These are phyloP conservation scores for Hydriomena furcata DNA, from an alignment of 2,888 invertebrate species.

Conservation along the genomic window DNA sequence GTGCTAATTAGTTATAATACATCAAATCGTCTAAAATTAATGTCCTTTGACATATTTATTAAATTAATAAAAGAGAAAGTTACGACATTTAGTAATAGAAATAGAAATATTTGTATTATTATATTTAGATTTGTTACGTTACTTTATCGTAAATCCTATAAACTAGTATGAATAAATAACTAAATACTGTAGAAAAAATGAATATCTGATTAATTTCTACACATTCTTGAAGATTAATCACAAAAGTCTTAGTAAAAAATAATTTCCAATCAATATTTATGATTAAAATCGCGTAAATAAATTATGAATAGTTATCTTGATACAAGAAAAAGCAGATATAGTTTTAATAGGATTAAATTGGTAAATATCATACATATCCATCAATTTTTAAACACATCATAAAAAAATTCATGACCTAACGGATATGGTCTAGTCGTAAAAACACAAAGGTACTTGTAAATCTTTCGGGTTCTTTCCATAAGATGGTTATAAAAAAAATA, in stretches of 20 bases:
- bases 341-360: constrained; percentile 32
- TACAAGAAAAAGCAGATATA: constrained; percentile 22
- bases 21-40: no score
- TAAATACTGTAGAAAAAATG: no score
- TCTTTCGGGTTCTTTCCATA: constrained; percentile 19
- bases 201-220: no score
- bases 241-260: not conserved
- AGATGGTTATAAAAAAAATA: constrained; percentile 28
- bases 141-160: no score
- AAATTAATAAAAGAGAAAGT: no score
- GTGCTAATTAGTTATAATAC: no score
- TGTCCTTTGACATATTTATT: no score
- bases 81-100: no score
- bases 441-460: constrained; percentile 27
- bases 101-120: no score
- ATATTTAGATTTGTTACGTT: no score
- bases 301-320: constrained; percentile 20
- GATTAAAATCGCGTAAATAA: constrained; percentile 28
- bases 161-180: no score
- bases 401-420: constrained; percentile 31
- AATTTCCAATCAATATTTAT: constrained; percentile 15
- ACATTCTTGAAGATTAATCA: no score
- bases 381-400: constrained; percentile 28
- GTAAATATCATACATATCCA: constrained; percentile 34
- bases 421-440: constrained; percentile 23